Evolutionary conservation across 2,113 vertebrate species (phyloP).

Genomic region (Piprites chloris): DNA sequence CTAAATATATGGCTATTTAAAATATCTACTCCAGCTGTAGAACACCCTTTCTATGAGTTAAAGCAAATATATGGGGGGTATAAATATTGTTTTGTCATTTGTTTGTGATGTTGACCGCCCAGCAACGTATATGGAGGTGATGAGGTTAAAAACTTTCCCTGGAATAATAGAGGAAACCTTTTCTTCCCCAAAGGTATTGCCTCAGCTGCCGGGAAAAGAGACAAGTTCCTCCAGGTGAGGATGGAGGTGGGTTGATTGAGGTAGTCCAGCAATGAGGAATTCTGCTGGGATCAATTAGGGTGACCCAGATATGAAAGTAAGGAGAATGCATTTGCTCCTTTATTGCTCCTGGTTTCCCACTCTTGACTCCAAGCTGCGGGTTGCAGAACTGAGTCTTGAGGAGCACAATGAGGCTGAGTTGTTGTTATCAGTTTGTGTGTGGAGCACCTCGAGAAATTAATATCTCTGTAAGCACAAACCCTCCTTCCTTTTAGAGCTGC

Average conservation of each 20-base stretch:
- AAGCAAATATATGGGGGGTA: background rate
- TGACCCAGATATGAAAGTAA: conserved; percentile 37
- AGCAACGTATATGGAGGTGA: background rate
- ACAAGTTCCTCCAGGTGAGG: conserved; percentile 38
- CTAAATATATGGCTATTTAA: background rate
- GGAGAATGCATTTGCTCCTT: background rate
- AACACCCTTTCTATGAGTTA: background rate
- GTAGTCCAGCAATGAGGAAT: conserved; percentile 8
- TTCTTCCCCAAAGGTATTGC: background rate
- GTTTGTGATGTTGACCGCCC: background rate
- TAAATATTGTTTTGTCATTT: background rate
- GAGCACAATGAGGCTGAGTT: background rate
- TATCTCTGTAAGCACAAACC: background rate
- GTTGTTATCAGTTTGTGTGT: background rate
- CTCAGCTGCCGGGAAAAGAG: conserved; percentile 13
- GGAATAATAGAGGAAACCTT: background rate
- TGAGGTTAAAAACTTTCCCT: conserved; percentile 15
- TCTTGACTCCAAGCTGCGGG: conserved; percentile 13
- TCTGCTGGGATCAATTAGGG: conserved; percentile 67
- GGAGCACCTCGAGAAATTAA: background rate
- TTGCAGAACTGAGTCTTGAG: background rate
- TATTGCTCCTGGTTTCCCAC: background rate
- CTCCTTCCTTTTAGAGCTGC: background rate
- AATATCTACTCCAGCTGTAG: background rate
- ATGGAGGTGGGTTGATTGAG: conserved; percentile 31